Conservation (phyloP, 53 echinoderm and acorn worm species). For the Temnopleurus reevesii region DNA sequence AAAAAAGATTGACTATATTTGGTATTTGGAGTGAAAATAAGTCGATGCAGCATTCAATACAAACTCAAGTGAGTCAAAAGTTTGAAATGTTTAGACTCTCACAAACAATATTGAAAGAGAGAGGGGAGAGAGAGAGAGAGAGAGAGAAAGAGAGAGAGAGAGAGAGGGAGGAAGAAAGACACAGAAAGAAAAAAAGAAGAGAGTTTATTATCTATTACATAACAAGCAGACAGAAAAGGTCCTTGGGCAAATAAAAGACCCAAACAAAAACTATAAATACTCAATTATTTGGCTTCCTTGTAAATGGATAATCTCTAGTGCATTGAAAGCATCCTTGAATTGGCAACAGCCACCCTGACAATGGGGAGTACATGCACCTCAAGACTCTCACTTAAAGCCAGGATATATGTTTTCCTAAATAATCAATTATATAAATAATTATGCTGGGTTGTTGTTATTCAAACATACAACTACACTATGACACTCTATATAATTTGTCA, state of each 20-base stretch:
- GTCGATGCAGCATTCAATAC: too few relatives aligned
- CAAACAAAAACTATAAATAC: conserved; percentile 27
- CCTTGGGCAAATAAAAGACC: conserved; percentile 3
- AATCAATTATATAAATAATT: too few relatives aligned
- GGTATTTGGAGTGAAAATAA: too few relatives aligned
- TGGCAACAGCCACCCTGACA: conserved; percentile 15
- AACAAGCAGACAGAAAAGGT: not conserved
- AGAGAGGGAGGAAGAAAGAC: not conserved
- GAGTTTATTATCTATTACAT: not conserved
- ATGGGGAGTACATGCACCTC: conserved; percentile 15
- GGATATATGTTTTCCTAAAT: too few relatives aligned
- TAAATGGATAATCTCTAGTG: not conserved
- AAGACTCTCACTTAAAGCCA: too few relatives aligned
- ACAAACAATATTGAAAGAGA: not conserved
- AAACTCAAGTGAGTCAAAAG: too few relatives aligned
- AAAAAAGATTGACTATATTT: too few relatives aligned
- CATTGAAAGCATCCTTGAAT: not conserved
- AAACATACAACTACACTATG: too few relatives aligned
- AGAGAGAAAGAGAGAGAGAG: not conserved
- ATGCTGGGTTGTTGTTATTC: too few relatives aligned
- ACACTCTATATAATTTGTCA: too few relatives aligned
- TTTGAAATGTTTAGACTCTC: too few relatives aligned
- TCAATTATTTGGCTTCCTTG: not conserved
- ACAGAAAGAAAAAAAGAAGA: not conserved
- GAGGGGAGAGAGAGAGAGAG: not conserved